Percentiles rank a stretch among this genome's conserved stretches.
phyloP scores from a whole-genome alignment of 2,888 invertebrate species.

The Lasioglossum figueresi region DNA sequence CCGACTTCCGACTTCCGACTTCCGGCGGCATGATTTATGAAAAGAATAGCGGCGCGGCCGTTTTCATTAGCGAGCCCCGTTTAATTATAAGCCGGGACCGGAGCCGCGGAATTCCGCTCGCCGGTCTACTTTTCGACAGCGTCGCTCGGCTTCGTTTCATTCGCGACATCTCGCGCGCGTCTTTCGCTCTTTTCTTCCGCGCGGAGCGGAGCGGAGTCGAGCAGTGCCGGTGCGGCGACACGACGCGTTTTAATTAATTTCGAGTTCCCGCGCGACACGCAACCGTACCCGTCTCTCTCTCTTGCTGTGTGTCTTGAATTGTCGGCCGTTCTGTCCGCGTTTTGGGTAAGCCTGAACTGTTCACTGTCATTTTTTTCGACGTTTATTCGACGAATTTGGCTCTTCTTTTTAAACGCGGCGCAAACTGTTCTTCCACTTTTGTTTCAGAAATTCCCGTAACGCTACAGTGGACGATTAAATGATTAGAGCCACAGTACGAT shows the following conservation, averaged over 20 bases:
- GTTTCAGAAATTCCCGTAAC: not conserved
- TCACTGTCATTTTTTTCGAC: not conserved
- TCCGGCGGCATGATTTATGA: slow-evolving; percentile 68
- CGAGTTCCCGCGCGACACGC: slow-evolving; percentile 34
- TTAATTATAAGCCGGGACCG: slow-evolving; percentile 70
- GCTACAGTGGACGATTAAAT: not conserved
- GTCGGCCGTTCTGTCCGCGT: not conserved
- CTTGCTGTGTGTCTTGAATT: not conserved
- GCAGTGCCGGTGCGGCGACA: not conserved
- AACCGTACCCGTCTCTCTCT: not conserved
- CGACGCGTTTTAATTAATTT: slow-evolving; percentile 59
- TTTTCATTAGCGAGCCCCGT: slow-evolving; percentile 68
- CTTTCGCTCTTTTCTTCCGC: not conserved
- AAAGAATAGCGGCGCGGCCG: slow-evolving; percentile 58
- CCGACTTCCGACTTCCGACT: slow-evolving; percentile 22
- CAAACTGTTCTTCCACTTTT: accelerated
- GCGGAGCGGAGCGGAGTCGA: not conserved
- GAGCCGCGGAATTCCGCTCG: slow-evolving; percentile 59
- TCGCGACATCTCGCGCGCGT: slow-evolving; percentile 8
- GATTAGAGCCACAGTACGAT: no score
- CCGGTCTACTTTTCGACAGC: slow-evolving; percentile 58
- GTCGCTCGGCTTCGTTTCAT: slow-evolving; percentile 31
- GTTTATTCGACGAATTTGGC: not conserved
- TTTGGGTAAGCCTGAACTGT: not conserved
- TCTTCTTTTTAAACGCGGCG: not conserved